A percentile compares a stretch with the other conserved stretches of the same genome.
Evolutionary conservation across 2,888 invertebrate genomes (phyloP).

Genomic region (Leucozona laternaria): DNA sequence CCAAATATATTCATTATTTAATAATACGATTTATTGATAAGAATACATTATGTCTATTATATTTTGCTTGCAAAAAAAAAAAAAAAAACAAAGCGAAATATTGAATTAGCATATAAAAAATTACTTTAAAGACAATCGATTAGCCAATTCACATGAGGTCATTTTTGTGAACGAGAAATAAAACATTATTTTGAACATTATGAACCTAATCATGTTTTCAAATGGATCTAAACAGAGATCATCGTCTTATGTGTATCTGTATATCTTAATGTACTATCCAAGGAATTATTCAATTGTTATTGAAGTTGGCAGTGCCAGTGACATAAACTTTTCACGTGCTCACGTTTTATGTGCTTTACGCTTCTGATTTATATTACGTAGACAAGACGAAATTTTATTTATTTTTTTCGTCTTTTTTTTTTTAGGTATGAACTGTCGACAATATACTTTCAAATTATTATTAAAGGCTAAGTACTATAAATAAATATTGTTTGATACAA

Average conservation of each 20-base stretch:
- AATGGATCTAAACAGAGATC: constrained; percentile 18
- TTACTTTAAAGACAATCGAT: constrained; percentile 16
- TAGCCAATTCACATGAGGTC: constrained; percentile 9
- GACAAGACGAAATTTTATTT: background rate
- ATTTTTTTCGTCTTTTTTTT: background rate
- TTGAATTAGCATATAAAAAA: background rate
- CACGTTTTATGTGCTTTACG: constrained; percentile 10
- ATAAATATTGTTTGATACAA: background rate
- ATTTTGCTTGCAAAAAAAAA: background rate
- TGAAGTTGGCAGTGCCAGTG: constrained; percentile 25
- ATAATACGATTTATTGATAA: background rate
- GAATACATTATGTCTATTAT: background rate
- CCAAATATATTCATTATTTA: background rate
- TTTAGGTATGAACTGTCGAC: background rate
- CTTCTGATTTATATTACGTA: background rate
- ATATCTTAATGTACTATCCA: constrained; percentile 8
- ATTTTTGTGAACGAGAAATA: background rate
- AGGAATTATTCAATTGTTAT: constrained; percentile 40
- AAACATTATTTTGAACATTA: constrained; percentile 13
- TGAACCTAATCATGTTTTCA: constrained; percentile 4
- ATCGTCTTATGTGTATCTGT: background rate
- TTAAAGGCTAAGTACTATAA: background rate
- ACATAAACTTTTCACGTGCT: constrained; percentile 35
- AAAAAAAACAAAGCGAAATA: constrained; percentile 5
- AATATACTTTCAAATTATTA: background rate